Base-by-base conservation (phyloP, 2,797 vertebrate genomes). In the Buphagus erythrorhynchus region DNA sequence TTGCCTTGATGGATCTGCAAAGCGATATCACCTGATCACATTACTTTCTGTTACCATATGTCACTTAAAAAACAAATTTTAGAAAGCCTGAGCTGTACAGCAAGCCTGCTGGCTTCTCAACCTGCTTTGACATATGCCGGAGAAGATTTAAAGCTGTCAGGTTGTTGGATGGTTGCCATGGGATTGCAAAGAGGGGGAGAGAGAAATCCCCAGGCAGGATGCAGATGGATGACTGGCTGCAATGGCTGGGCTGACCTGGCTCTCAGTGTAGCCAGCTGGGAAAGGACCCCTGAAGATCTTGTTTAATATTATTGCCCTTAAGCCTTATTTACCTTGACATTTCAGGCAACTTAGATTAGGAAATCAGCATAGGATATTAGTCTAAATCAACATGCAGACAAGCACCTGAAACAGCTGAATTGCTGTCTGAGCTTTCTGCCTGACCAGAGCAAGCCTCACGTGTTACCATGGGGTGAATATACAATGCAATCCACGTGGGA, bases 71-170 rank as follows among this genome's bases (percentile, higher is more conserved):
- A 36, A 6, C 45, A 86, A 81, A 94, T 93, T 81, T 90, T 71
- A 90, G 74, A 91, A 91, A 95, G 84, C 46, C 55, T 49, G 66
- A 90, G 87, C 76, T 4, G 11, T 76, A 31, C 69, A 94, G 79
- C 48, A 73, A 88, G 79, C 90, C 94, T 93, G 49, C 79, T 96
- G 88, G 73, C 86, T 93, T 86, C 86, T 88, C 93, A 95, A 74
- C 94, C 88, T 85, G 88, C 63, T 85, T 78, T 95, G 82, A 90
- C 95, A 94, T 84, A 88, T 76, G 85, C 71, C 21, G 40, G 52
- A 67, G 93, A 91, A 95, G 96, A 94, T 94, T 95, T 95, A 95
- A 94, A 95, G 69, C 88, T 96, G 85, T 92, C 93, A 84, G 58
- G 77, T 71, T 86, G 71, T 73, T 91, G 90, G 86, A 93, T 79